Percentiles rank a stretch among this genome's conserved stretches.
Evolutionary conservation across 2,113 vertebrate species (phyloP).

Genomic region (Dipodomys spectabilis): DNA sequence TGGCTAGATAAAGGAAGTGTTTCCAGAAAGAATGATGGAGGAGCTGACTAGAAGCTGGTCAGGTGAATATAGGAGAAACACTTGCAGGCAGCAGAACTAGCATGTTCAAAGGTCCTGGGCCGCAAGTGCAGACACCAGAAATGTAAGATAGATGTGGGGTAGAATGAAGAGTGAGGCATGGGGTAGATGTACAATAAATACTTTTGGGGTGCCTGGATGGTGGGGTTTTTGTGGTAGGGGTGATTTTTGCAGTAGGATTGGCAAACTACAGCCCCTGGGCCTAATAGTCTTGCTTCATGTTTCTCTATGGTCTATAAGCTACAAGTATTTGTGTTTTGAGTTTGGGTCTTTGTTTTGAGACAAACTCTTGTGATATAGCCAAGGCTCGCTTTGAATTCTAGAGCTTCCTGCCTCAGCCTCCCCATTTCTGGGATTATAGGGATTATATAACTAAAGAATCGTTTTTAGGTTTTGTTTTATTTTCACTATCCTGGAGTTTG

Average conservation of each 20-base stretch:
- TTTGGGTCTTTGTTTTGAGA: too few relatives aligned
- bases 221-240: neutral
- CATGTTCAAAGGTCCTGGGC: neutral
- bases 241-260: neutral
- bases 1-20: neutral
- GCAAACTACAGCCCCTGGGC: neutral
- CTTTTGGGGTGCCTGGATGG: neutral
- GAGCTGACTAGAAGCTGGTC: neutral
- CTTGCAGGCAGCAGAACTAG: neutral
- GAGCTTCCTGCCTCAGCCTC: neutral
- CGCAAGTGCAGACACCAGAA: neutral
- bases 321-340: neutral
- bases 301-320: neutral
- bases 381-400: neutral
- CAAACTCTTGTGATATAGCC: too few relatives aligned
- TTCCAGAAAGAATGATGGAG: neutral
- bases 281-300: neutral
- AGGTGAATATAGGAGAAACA: neutral
- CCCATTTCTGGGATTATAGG: neutral
- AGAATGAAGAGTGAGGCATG: neutral
- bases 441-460: too few relatives aligned
- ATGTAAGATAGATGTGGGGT: fast-evolving
- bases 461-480: too few relatives aligned
- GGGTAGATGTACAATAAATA: too few relatives aligned
- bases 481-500: too few relatives aligned